These are phyloP conservation scores for Okapia johnstoni DNA, from an alignment of 2,113 vertebrate genomes.

Conservation along the genomic window DNA sequence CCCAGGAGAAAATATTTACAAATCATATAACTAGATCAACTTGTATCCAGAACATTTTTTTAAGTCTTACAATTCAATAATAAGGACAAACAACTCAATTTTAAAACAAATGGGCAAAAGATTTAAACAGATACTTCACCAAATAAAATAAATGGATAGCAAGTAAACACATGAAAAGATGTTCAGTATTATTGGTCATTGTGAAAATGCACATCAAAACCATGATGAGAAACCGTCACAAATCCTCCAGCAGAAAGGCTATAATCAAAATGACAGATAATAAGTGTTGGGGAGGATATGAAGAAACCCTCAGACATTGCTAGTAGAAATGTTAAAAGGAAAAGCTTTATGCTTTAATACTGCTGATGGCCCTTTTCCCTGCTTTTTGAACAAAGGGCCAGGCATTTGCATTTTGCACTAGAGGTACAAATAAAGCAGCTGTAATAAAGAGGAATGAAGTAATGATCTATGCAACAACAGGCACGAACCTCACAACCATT, in stretches of 20 bases:
- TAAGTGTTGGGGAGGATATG: not conserved
- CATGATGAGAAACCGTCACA: not conserved
- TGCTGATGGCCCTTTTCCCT: not conserved
- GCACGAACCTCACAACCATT: not conserved
- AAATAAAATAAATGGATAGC: not conserved
- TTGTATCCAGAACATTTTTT: not conserved
- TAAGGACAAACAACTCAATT: not conserved
- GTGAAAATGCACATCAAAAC: slow-evolving; percentile 15
- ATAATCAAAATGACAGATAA: not conserved
- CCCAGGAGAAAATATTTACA: not conserved
- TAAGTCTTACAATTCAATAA: not conserved
- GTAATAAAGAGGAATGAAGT: not conserved
- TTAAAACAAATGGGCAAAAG: not conserved
- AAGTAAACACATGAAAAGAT: not conserved
- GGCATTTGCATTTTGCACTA: not conserved
- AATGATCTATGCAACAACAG: not conserved
- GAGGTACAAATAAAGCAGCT: not conserved
- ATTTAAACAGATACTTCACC: not conserved
- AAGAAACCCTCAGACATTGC: not conserved
- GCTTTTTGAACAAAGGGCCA: not conserved
- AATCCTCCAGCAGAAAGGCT: not conserved
- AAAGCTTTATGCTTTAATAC: not conserved
- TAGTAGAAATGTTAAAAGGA: not conserved
- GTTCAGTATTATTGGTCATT: not conserved
- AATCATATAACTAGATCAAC: not conserved